Evolutionary conservation across 2,113 vertebrate genomes (phyloP).

Genomic region (Protobothrops mucrosquamatus): DNA sequence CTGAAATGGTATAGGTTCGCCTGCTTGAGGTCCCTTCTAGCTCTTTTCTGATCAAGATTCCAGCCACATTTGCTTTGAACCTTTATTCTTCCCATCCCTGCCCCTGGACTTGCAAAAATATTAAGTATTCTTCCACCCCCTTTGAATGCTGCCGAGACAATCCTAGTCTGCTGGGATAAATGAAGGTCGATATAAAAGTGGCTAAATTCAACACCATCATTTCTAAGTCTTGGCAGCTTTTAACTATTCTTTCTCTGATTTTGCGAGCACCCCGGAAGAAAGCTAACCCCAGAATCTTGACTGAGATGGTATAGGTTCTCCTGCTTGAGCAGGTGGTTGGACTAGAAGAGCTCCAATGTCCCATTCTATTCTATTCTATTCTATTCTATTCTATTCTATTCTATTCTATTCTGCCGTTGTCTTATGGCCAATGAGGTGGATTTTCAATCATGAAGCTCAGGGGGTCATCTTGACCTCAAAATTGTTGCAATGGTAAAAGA

Average conservation of each 20-base stretch:
- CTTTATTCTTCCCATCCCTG: neutral
- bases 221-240: neutral
- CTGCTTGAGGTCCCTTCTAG: neutral
- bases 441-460: neutral
- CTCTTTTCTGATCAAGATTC: neutral
- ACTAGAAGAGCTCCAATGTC: too few species aligned
- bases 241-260: too few species aligned
- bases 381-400: too few species aligned
- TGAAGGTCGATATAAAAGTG: neutral
- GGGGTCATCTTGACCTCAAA: neutral
- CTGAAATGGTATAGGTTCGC: too few species aligned
- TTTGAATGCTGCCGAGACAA: neutral
- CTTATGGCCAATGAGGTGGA: neutral
- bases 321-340: too few species aligned
- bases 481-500: neutral
- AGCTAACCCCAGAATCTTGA: too few species aligned
- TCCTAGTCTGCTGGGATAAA: neutral
- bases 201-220: neutral
- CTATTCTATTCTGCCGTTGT: neutral
- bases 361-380: too few species aligned
- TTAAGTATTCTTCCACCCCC: neutral
- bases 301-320: too few species aligned
- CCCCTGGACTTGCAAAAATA: neutral
- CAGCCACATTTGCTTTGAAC: neutral
- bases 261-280: too few species aligned